Evolutionary conservation across 2,797 vertebrate genomes (phyloP).

Genomic region (Macropodus opercularis): DNA sequence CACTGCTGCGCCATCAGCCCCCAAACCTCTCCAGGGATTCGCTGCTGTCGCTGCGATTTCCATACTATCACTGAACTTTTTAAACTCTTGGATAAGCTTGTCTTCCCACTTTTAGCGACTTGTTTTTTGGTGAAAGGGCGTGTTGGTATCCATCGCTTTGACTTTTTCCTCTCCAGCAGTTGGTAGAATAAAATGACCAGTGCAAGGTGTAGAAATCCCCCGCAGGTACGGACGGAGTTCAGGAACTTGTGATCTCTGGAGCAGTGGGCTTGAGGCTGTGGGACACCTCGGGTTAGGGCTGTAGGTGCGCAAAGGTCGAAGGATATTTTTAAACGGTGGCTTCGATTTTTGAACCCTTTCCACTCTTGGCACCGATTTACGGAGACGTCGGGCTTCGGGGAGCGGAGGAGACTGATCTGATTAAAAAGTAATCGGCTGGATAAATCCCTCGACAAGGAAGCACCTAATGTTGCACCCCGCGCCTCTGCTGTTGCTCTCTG

Average conservation of each 20-base stretch:
- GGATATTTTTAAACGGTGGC: slow-evolving; percentile 62
- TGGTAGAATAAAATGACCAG: slow-evolving; percentile 72
- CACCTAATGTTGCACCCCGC: slow-evolving; percentile 82
- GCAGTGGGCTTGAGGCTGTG: slow-evolving; percentile 42
- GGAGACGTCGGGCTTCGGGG: slow-evolving; percentile 48
- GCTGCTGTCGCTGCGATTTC: slow-evolving; percentile 42
- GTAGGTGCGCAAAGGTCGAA: slow-evolving; percentile 39
- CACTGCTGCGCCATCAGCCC: slow-evolving; percentile 71
- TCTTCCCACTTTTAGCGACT: slow-evolving; percentile 35
- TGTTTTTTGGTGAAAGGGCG: slow-evolving; percentile 36
- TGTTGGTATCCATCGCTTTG: slow-evolving; percentile 26
- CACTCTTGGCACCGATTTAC: slow-evolving; percentile 52
- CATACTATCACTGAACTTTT: slow-evolving; percentile 12
- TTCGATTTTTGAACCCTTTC: slow-evolving; percentile 24
- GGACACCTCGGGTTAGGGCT: slow-evolving; percentile 9
- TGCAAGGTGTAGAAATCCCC: slow-evolving; percentile 79
- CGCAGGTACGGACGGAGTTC: slow-evolving; percentile 77
- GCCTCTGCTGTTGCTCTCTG: slow-evolving; percentile 69
- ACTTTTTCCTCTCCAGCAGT: slow-evolving; percentile 22
- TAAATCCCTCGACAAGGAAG: slow-evolving; percentile 75
- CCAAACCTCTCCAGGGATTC: slow-evolving; percentile 61
- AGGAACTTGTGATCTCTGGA: slow-evolving; percentile 68
- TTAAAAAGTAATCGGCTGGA: slow-evolving; percentile 43
- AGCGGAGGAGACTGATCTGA: slow-evolving; percentile 50
- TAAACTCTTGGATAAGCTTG: slow-evolving; percentile 54